Percentiles rank a stretch among this genome's conserved stretches.
phyloP scores from a whole-genome alignment of 2,888 invertebrate species.

The Aproaerema taeniolella region DNA sequence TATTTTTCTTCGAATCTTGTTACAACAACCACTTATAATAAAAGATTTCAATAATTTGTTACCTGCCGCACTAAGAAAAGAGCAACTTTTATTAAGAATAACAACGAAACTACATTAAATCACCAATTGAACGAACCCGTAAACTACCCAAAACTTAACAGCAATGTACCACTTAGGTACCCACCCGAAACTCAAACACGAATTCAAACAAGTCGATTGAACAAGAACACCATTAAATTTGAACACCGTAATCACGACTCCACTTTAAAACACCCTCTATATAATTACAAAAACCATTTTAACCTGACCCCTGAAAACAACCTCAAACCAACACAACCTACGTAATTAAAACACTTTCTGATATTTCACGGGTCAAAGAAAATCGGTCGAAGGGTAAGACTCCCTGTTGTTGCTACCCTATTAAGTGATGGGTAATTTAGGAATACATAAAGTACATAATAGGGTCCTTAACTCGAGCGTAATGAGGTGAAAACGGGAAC shows the following conservation, averaged over 20 bases:
- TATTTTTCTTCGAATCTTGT: no score
- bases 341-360: conserved; percentile 11
- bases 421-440: conserved; percentile 77
- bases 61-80: no score
- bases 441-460: conserved; percentile 77
- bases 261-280: conserved; percentile 67
- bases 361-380: background rate
- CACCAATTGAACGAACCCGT: no score
- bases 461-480: conserved; percentile 69
- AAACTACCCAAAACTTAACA: no score
- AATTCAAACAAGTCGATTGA: no score
- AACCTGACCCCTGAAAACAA: conserved; percentile 24
- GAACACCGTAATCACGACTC: conserved; percentile 70
- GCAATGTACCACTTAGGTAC: no score
- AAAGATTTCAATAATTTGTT: no score
- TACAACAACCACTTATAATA: no score
- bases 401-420: conserved; percentile 58
- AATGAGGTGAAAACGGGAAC: conserved; percentile 74
- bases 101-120: no score
- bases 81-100: no score
- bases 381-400: conserved; percentile 45
- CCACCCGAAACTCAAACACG: no score
- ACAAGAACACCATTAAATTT: conserved; percentile 63
- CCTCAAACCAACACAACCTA: conserved; percentile 20
- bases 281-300: conserved; percentile 37